Evolutionary conservation across 1,140 invertebrate species (phyloP).

Genomic region (Pogonomyrmex barbatus): DNA sequence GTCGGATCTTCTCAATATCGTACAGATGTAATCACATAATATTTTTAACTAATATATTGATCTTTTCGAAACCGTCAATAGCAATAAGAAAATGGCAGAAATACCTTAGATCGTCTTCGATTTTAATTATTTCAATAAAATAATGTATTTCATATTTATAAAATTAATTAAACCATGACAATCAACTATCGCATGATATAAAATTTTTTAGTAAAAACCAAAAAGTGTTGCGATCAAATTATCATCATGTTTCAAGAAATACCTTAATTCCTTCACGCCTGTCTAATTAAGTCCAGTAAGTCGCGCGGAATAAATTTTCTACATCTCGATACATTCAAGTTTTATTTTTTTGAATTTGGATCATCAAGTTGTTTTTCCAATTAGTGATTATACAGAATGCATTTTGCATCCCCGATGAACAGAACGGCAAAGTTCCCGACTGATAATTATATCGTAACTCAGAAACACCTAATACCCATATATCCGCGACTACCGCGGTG

Average conservation of each 20-base stretch:
- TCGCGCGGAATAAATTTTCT: conserved; percentile 12
- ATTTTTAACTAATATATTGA: background rate
- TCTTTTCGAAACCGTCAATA: background rate
- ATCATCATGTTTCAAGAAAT: background rate
- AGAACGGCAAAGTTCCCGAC: background rate
- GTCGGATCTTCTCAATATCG: background rate
- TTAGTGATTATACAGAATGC: conserved; percentile 32
- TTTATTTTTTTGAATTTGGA: conserved; percentile 25
- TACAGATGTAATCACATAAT: background rate
- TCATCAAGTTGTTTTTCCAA: conserved; percentile 19
- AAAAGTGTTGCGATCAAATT: background rate
- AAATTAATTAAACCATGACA: background rate
- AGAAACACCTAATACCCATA: conserved; percentile 61
- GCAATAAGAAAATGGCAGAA: background rate
- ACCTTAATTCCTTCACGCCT: conserved; percentile 3
- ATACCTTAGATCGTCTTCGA: background rate
- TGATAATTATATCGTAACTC: conserved; percentile 74
- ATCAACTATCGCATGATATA: background rate
- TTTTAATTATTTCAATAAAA: background rate
- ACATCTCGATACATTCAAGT: background rate
- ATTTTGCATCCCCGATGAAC: conserved; percentile 23
- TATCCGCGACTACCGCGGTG: conserved; percentile 47
- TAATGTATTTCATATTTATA: background rate
- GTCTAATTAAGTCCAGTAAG: background rate
- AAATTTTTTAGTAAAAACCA: background rate